Base-by-base conservation (phyloP, 2,113 vertebrate species). In the Sylvicapra grimmia region DNA sequence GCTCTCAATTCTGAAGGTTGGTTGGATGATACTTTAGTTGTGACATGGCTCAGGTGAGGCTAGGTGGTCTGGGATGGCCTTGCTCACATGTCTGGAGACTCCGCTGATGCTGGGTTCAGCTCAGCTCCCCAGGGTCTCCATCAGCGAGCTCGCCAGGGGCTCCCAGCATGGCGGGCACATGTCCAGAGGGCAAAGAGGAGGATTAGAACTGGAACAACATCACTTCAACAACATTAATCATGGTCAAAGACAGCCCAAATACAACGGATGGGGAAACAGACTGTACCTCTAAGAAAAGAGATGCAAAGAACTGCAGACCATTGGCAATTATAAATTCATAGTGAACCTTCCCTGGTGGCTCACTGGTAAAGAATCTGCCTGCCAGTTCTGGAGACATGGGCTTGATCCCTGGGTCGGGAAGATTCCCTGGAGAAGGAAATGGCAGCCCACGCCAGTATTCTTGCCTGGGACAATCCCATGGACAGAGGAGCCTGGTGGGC, bases 101-200 rank as follows among this genome's bases (percentile, higher is more conserved):
- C 11, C 0, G 7, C 33, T 79, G 49, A 27, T 25, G 6, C 16
- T 68, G 49, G 33, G 4, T 58, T 68, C 33, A 1, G 49, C 91
- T 90, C 86, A 83, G 53, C 44, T 58, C 49, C 23, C 23, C 58
- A 21, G n/a, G 9, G 7, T 29, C 49, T 77, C 63, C 75, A 61
- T 93, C 15, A 5, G 3, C 6, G 29, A 23, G 14, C n/a, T 21
- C 16, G 0, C 47, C n/a, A 29, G 6, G 10, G 49, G 1, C 85
- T 82, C 79, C 58, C 36, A 11, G 44, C 13, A 4, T 23, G 4
- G 36, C 2, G 29, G 31, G 79, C 29, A 19, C 8, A 2, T 15
- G 23, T 27, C 40, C 40, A 77, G 72, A 15, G 23, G 44, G 40
- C 72, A 77, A 15, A 44, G 51, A 92, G 29, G n/a, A 40, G 13